phyloP scores from a whole-genome alignment of 2,797 vertebrate species.

The Steatocranus sp. region DNA sequence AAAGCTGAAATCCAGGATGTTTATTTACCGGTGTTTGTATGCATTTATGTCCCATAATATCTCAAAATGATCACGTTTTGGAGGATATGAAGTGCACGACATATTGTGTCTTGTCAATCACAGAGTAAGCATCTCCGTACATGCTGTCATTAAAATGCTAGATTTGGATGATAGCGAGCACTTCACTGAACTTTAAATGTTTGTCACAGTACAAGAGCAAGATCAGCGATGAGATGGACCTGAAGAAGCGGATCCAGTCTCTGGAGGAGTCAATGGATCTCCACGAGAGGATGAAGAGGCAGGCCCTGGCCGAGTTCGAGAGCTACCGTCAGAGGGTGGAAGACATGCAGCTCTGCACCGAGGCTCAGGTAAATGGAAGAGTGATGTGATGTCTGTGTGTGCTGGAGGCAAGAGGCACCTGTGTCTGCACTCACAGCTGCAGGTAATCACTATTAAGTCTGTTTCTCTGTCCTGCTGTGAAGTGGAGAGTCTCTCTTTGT shows the following conservation, averaged over 20 bases:
- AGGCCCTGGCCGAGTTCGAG: slow-evolving; percentile 94
- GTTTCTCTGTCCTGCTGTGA: neutral
- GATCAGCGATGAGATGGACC: slow-evolving; percentile 93
- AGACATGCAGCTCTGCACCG: slow-evolving; percentile 94
- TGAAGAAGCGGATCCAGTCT: slow-evolving; percentile 90
- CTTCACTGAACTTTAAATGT: neutral
- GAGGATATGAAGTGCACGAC: neutral
- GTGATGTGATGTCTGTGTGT: neutral
- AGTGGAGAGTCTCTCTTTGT: neutral
- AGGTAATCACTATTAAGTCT: neutral
- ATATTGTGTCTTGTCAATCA: neutral
- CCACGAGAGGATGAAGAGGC: slow-evolving; percentile 92
- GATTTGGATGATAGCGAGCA: neutral
- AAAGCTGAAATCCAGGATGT: neutral
- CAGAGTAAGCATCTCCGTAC: neutral
- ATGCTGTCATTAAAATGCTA: neutral
- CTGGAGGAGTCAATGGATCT: slow-evolving; percentile 95
- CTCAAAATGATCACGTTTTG: neutral
- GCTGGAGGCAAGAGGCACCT: neutral
- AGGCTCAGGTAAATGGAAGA: slow-evolving; percentile 75
- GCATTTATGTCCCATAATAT: neutral
- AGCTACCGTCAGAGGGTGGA: slow-evolving; percentile 93
- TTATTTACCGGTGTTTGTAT: neutral
- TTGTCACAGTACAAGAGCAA: slow-evolving; percentile 87
- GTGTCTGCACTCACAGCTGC: neutral